phyloP scores from a whole-genome alignment of 2,888 invertebrate genomes.

The Nipponacmea schrenckii region DNA sequence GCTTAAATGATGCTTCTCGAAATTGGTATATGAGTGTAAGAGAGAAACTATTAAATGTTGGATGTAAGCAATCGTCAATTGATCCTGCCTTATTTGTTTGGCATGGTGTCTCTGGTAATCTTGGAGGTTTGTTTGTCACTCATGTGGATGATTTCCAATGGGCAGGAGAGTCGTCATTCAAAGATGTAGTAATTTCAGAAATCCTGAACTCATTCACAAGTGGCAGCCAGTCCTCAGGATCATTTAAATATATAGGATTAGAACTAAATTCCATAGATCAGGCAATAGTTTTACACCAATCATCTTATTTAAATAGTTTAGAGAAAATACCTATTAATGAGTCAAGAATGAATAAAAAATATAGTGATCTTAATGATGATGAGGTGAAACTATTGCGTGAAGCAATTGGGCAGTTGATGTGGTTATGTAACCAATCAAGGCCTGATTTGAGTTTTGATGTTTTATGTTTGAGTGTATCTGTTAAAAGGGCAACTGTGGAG shows the following conservation, averaged over 20 bases:
- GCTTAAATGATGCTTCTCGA: too few relatives aligned
- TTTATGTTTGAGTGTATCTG: slow-evolving; percentile 19
- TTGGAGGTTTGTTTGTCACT: slow-evolving; percentile 27
- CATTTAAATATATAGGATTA: slow-evolving; percentile 30
- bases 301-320: slow-evolving; percentile 15
- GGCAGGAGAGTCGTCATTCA: slow-evolving; percentile 25
- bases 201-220: slow-evolving; percentile 21
- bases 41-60: slow-evolving; percentile 16
- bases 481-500: slow-evolving; percentile 12
- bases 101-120: slow-evolving; percentile 10
- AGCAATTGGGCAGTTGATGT: slow-evolving; percentile 23
- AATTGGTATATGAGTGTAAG: slow-evolving; percentile 30
- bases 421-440: slow-evolving; percentile 26
- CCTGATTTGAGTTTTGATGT: slow-evolving; percentile 31
- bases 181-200: slow-evolving; percentile 21
- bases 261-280: slow-evolving; percentile 18
- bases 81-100: slow-evolving; percentile 34
- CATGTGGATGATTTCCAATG: slow-evolving; percentile 37
- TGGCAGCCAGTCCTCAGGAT: slow-evolving; percentile 18
- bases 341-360: not conserved
- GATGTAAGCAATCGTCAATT: slow-evolving; percentile 25
- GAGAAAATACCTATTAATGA: not conserved
- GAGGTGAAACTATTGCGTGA: slow-evolving; percentile 17
- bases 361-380: not conserved
- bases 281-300: slow-evolving; percentile 25